These are phyloP conservation scores for Synergus umbraculus DNA, from an alignment of 2,888 invertebrate species.

Conservation along the genomic window DNA sequence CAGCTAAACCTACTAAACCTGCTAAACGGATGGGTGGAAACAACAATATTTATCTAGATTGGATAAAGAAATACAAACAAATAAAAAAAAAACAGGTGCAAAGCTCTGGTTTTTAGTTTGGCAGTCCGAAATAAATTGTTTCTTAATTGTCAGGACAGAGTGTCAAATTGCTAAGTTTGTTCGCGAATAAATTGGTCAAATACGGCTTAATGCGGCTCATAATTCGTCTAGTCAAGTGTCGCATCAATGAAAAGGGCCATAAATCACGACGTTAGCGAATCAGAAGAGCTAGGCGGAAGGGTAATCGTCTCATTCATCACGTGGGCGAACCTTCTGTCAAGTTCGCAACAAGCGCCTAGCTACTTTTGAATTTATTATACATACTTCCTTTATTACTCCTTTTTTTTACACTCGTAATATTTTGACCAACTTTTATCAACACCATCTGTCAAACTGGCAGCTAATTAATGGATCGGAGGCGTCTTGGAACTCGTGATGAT, in stretches of 20 bases:
- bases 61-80: background rate
- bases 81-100: background rate
- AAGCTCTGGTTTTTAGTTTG: background rate
- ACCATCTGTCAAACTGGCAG: background rate
- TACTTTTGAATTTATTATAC: constrained; percentile 23
- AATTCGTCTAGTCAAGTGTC: constrained; percentile 15
- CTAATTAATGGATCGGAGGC: constrained; percentile 1
- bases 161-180: background rate
- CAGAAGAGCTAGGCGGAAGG: constrained; percentile 22
- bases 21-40: constrained; percentile 6
- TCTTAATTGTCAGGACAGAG: constrained; percentile 1
- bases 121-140: background rate
- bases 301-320: constrained; percentile 25
- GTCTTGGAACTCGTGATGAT: background rate
- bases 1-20: background rate
- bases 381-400: background rate
- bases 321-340: constrained; percentile 24
- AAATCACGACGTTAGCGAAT: constrained; percentile 33
- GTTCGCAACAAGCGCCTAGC: constrained; percentile 2
- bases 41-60: background rate
- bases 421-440: background rate
- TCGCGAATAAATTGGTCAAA: background rate
- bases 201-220: constrained; percentile 13
- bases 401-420: constrained; percentile 5
- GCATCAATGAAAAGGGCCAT: constrained; percentile 26